Base-by-base conservation (phyloP, 2,797 vertebrate genomes). In the Sebastolobus alascanus region DNA sequence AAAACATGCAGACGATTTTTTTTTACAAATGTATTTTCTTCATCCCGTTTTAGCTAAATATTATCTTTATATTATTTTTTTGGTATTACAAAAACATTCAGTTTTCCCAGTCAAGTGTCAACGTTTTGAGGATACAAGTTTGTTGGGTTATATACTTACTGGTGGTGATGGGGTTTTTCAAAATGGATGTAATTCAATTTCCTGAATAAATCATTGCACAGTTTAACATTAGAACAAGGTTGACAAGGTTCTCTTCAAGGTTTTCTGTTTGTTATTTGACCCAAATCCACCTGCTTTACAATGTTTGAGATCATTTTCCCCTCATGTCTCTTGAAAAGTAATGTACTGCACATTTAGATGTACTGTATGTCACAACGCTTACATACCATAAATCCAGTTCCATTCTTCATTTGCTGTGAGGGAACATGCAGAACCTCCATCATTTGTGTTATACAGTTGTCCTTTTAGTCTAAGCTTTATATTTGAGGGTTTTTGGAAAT, bases 401-500 rank as follows among this genome's bases (percentile, higher is more conserved):
- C 13, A 25, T 59, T 55, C 14, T 37, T 50, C 22, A 29, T 35
- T 38, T 63, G n/a, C 43, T 13, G 22, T 38, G 16, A 68, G 33
- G 9, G 10, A 63, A 75, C 64, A 67, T 25, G 8, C 29, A 77
- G 20, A 16, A 46, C n/a, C n/a, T 79, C 54, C 27, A 63, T 76
- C 11, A 67, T 72, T 52, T 73, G 6, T 69, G 16, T 73, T 69
- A 73, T 37, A 77, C 13, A 70, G 33, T 50, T 6, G 5, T 68
- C 52, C 14, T 55, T 55, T 59, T 29, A 60, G 50, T 40, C 8
- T 11, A 6, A 54, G 14, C 27, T 22, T 54, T 40, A 29, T 37
- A 73, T 75, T 18, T 77, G 55, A 58, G 64, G 70, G 29, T 68
- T 64, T 64, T 54, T 6, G 22, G 56, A 50, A 56, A 71, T 4